Evolutionary conservation across 2,888 invertebrate species (phyloP), one percentile per base, ranked within the genome.

Genomic region (Andrena bucephala): DNA sequence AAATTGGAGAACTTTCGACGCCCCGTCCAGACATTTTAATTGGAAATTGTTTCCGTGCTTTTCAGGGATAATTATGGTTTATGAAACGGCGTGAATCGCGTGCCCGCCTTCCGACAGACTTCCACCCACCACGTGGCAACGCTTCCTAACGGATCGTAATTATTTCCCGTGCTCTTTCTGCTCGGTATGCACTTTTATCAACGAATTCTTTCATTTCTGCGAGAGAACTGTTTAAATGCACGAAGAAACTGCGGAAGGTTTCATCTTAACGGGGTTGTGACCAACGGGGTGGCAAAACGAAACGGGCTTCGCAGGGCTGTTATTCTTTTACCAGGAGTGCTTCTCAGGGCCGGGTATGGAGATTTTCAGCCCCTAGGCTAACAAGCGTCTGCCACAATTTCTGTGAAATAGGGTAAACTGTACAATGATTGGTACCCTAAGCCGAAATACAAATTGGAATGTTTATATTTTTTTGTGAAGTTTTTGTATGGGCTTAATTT

Each of bases 1-100:
- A 81, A 81, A 78, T 78, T 72, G 78, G 67, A 68, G 62, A 78
- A 81, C 77, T 81, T 81, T 77, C 79, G 77, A 70, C 78, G 33
- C 27, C 16, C 48, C 60, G 66, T 52, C 77, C 62, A 77, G 80
- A 80, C 80, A 59, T 80, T 80, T 77, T 80, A 80, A 80, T 80
- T 80, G 70, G 60, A 80, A 80, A 80, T 77, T 80, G 80, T 80
- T 80, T 67, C 71, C 67, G 36, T 54, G 78, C 78, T 81, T 81
- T 72, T 52, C 80, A 67, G 33, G 57, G 71, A 68, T 78, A 78
- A 81, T 81, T 63, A 81, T 59, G 57, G 63, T 63, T 71, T 67
- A 63, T 68, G 78, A 54, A 60, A 42, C 66, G 77, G 50, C 77
- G 54, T 29, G 77, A 67, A 77, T 80, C 80, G 66, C 77, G 73